Base-by-base conservation (phyloP, 1,140 invertebrate genomes). In the Nephotettix cincticeps region DNA sequence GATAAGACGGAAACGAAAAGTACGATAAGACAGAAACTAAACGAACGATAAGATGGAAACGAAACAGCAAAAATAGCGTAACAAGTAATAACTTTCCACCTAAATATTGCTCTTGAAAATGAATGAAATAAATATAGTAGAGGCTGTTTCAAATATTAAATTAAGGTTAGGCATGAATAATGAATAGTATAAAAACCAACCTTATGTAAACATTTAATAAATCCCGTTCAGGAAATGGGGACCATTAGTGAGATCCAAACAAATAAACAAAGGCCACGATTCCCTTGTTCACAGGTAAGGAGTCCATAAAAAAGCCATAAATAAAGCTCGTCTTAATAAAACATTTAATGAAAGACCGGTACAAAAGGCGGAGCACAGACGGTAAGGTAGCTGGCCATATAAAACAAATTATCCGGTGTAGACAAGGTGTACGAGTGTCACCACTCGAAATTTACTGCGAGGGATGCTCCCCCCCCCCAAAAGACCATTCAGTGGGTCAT, bases 391-490 rank as follows among this genome's bases (percentile, higher is more conserved):
- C n/a, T n/a, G 29, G 63, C 36, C n/a, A 40, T 65, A 21, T 32
- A 65, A 65, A 65, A 65, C 63, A 65, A 65, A 65, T 65, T 65
- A 65, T 65, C 63, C 63, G 4, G 14, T 65, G 63, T 65, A 40
- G 28, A 54, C 47, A 54, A 54, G 47, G 23, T 19, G 17, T 54
- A 54, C 47, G 17, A 32, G 32, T 65, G 63, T 65, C 63, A 65
- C 29, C 63, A 65, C 56, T 61, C 27, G 21, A 61, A 61, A 61
- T 61, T 61, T 61, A 61, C 21, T 2, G 27, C 23, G 56, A 27
- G 30, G 63, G 29, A n/a, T 19, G 63, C 29, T 21, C 17, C 36
- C 36, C 63, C 29, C 2, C 11, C 29, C 36, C 17, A 21, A 27
- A 25, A 25, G 63, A 40, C 28, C 63, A 65, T 65, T 65, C 63